Base-by-base conservation (phyloP, 2,888 invertebrate species). In the Scaptomyza caliginosa region DNA sequence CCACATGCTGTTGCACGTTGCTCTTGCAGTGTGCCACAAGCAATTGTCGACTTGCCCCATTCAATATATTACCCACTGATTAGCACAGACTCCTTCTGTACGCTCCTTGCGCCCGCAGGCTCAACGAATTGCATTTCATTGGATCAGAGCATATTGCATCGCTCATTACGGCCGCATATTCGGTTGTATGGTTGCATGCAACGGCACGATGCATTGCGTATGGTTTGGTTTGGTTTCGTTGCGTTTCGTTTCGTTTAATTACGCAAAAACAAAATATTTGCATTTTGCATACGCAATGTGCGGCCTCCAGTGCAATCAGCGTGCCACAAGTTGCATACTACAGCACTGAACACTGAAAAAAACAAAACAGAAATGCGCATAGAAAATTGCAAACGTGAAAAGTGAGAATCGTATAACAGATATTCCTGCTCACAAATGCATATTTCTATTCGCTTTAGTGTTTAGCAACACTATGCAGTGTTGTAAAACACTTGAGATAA, bases 241-340 rank as follows among this genome's bases (percentile, higher is more conserved):
- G 10, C 17, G 30, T 30, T 24, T 24, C 3, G 17, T 28, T 28
- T 57, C 52, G 42, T 75, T 62, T 68, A 75, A 85, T 79, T 81
- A 65, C 57, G 64, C 66, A 85, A 68, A 66, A 71, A 52, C 77
- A 67, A 60, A 66, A 74, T 71, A 77, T 74, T 51, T 55, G 51
- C 56, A 48, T 59, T 70, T 56, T 58, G 63, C 51, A 62, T 55
- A 48, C 48, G 62, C 55, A 54, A 52, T 21, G 10, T 48, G 40
- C 45, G 43, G 24, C 48, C 13, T 34, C 11, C 46, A 42, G 23
- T 28, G 50, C 57, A 46, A 32, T 32, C 42, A 52, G 39, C 16
- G n/a, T 60, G 60, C 64, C 62, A 45, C 32, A 63, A 54, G 64
- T 51, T 63, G 45, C 39, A 38, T 13, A 40, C 45, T 24, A 16